phyloP scores from a whole-genome alignment of 1,140 invertebrate species.

The Diabrotica virgifera region DNA sequence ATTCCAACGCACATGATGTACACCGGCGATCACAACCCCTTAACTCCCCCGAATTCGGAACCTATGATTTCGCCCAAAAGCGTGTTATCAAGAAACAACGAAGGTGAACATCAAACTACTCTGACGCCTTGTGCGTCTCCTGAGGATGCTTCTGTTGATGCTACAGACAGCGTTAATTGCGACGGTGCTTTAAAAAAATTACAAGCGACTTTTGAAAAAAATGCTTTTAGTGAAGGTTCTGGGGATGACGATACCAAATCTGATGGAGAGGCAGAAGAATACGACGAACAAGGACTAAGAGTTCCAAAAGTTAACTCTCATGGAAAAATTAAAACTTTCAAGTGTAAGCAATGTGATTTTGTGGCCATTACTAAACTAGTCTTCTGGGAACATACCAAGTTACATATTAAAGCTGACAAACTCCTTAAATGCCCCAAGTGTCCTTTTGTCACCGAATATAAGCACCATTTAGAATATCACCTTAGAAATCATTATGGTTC shows the following conservation, averaged over 20 bases:
- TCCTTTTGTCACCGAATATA: conserved; percentile 97
- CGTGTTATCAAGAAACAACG: not conserved
- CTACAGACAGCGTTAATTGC: conserved; percentile 17
- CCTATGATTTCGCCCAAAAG: conserved; percentile 31
- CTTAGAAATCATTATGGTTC: conserved; percentile 91
- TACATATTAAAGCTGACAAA: conserved; percentile 92
- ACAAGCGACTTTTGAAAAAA: conserved; percentile 34
- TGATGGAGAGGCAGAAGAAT: conserved; percentile 47
- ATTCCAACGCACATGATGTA: not conserved
- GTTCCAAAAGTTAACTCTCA: conserved; percentile 75
- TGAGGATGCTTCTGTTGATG: not conserved
- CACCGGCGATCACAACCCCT: conserved; percentile 35
- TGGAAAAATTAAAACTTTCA: conserved; percentile 82
- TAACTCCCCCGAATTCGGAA: conserved; percentile 50
- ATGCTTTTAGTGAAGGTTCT: conserved; percentile 26
- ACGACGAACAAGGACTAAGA: conserved; percentile 62
- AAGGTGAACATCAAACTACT: not conserved
- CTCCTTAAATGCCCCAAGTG: conserved; percentile 88
- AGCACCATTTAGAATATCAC: conserved; percentile 98
- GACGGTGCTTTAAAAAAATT: conserved; percentile 28
- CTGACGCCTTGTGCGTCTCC: not conserved
- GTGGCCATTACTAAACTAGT: conserved; percentile 83
- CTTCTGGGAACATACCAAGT: conserved; percentile 89
- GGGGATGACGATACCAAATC: conserved; percentile 28
- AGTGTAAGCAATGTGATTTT: conserved; percentile 90